Base-by-base conservation (phyloP, 2,888 invertebrate genomes). In the Drosophila leonis region DNA sequence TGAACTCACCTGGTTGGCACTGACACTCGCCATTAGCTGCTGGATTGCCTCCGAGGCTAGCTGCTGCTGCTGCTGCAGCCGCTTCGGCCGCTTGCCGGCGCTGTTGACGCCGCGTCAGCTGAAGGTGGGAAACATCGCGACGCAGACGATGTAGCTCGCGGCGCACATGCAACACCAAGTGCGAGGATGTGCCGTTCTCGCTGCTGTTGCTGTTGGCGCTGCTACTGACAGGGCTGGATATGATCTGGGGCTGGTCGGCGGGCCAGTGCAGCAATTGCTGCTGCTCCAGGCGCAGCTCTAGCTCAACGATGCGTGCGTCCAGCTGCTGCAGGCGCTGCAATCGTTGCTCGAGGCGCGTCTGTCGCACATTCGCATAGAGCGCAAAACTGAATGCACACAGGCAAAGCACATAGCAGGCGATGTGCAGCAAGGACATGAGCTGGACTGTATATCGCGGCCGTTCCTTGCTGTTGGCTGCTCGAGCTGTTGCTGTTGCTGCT, bases 1-100 rank as follows among this genome's bases (percentile, higher is more conserved):
- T 8, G 12, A 91, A 91, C 93, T 92, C 92, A 95, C 96, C 96
- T 96, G 96, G 94, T 92, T 95, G 96, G 94, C 96, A 96, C 83
- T 94, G 94, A 94, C 96, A 96, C 93, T 95, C 95, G 29, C 75
- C 80, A 60, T 61, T 73, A 33, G 33, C 41, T 41, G 52, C 57
- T 44, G 57, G 41, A 46, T 51, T 66, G 56, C 18, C 94, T 94
- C 56, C 94, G 94, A 66, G 77, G 66, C 67, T 82, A 20, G 78
- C 65, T 31, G 66, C 72, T 31, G 70, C 72, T 13, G 79, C 67
- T 0, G 86, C 80, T 31, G 92, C 89, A 64, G 90, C 90, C 48
- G 85, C 86, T 37, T 88, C 82, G 0, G 87, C 82, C 42, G 91
- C 90, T 52, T 92, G 91, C 1, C 93, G 91, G 31, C 92, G 91